Evolutionary conservation across 2,797 vertebrate genomes (phyloP).

Genomic region (Gadopsis bispinosus): DNA sequence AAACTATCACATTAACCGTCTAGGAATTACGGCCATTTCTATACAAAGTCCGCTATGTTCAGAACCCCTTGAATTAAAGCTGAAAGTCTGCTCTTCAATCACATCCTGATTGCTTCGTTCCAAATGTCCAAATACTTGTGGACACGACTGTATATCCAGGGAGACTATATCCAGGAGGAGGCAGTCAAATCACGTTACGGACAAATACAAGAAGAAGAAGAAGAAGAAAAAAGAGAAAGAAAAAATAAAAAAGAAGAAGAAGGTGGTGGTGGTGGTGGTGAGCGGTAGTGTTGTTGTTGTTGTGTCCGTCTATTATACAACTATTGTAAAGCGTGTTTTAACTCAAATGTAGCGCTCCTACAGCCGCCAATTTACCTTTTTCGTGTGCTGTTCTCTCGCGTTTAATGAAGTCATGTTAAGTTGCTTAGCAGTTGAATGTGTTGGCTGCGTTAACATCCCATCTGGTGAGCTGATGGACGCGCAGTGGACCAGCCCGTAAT

Average conservation of each 20-base stretch:
- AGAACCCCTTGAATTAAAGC: no score
- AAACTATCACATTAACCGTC: no score
- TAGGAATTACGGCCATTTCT: no score
- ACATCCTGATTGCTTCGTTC: no score
- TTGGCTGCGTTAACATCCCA: not conserved
- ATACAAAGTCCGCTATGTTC: no score
- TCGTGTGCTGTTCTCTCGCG: no score
- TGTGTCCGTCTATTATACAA: rapidly evolving
- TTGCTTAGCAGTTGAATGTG: not conserved
- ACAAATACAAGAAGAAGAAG: not conserved
- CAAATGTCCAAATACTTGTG: no score
- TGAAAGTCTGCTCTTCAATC: no score
- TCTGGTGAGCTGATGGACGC: not conserved
- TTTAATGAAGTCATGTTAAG: not conserved
- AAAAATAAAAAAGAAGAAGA: not conserved
- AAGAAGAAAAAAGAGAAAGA: not conserved
- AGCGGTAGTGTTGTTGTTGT: not conserved
- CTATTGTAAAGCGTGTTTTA: no score
- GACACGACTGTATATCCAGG: no score
- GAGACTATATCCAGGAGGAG: not conserved
- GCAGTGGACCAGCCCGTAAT: not conserved
- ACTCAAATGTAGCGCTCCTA: not conserved
- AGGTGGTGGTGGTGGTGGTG: not conserved
- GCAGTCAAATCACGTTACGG: not conserved
- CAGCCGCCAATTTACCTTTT: rapidly evolving